Conservation (phyloP, 2,888 invertebrate species). For the Aphidius colemani region DNA sequence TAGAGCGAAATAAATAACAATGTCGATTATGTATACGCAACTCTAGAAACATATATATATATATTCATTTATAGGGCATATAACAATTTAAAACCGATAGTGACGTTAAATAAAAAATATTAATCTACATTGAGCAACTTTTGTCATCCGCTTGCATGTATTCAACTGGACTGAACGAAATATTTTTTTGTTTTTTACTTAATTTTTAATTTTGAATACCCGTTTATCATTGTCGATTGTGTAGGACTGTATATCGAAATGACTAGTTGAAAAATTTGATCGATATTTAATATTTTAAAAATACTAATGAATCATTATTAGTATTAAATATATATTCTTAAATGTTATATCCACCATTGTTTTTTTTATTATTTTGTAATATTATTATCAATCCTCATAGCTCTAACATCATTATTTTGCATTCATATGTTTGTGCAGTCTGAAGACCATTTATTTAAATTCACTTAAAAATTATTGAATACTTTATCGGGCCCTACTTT, state of each 20-base stretch:
- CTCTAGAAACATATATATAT: no score
- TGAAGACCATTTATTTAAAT: slow-evolving; percentile 15
- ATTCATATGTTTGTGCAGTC: slow-evolving; percentile 14
- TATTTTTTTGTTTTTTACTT: slow-evolving; percentile 7
- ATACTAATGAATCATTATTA: no score
- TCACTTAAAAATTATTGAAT: slow-evolving; percentile 23
- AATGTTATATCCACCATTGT: slow-evolving; percentile 5
- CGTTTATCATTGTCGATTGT: slow-evolving; percentile 27
- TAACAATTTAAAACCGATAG: no score
- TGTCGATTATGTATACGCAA: no score
- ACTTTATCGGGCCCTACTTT: slow-evolving; percentile 22
- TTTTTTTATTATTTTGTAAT: slow-evolving; percentile 10
- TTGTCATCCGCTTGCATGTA: slow-evolving; percentile 18
- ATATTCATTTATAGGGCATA: no score
- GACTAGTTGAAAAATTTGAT: not conserved
- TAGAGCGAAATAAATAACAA: no score
- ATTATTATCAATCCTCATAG: slow-evolving; percentile 24
- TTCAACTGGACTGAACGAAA: slow-evolving; percentile 10
- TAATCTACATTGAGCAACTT: slow-evolving; percentile 29
- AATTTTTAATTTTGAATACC: slow-evolving; percentile 15
- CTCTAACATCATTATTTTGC: slow-evolving; percentile 19
- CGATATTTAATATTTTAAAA: no score
- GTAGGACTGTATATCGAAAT: slow-evolving; percentile 14
- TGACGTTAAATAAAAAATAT: not conserved
- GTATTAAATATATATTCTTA: not conserved